Base-by-base conservation (phyloP, 2,888 invertebrate genomes). In the Scelioninae gen. 2 region DNA sequence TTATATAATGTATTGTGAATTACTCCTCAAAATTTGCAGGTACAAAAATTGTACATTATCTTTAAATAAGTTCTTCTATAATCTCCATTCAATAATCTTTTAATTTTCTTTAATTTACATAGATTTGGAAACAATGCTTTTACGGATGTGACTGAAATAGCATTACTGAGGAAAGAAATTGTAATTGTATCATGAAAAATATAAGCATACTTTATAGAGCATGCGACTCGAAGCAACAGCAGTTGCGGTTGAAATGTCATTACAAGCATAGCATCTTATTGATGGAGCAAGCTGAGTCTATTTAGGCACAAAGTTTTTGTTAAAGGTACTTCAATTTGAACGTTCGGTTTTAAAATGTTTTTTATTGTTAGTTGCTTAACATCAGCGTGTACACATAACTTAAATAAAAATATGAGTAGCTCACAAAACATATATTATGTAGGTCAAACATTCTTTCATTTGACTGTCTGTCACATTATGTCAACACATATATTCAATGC, bases 211-310 rank as follows among this genome's bases (percentile, higher is more conserved):
- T 13, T 55, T 70, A 50, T 53, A 39, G 41, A 64, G 70, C 63
- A 28, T 43, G 33, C 48, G 31, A 39, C 63, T 64, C 25, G 61
- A 70, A 55, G 55, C 45, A 53, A 52, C 18, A 55, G 63, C 63
- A 57, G 41, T 57, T 63, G 57, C 35, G 70, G 50, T 53, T 48
- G 70, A 70, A 70, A 70, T 63, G 63, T 70, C 70, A 70, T 70
- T 70, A 63, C 64, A 57, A 52, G 70, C 50, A 50, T 58, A 45
- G 70, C 57, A 64, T 71, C 57, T 64, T 71, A 71, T 71, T 71
- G 70, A 71, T 71, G 64, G 70, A 71, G 16, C 35, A 52, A 31
- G 52, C 13, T 31, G 19, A 58, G 25, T 64, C 52, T 52, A 64
- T 64, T 71, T 64, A 64, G 57, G 22, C n/a, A 37, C 50, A 64